These are phyloP conservation scores for Drosophila leontia DNA, from an alignment of 1,140 invertebrate genomes.

Conservation along the genomic window DNA sequence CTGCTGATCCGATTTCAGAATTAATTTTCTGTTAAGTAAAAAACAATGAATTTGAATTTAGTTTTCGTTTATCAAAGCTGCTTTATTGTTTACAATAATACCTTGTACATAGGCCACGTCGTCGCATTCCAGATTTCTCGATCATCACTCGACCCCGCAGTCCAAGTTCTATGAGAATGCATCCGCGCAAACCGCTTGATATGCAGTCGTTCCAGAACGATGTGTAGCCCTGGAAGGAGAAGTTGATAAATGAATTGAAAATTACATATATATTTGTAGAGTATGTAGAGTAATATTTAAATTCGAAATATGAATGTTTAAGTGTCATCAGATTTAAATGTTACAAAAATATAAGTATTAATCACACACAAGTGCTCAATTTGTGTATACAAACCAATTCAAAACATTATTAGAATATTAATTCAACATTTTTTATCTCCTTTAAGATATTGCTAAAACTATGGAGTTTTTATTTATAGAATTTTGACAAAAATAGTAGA, in stretches of 20 bases:
- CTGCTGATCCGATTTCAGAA: slow-evolving; percentile 91
- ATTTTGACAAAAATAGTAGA: neutral
- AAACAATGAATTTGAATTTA: slow-evolving; percentile 57
- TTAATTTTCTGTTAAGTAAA: slow-evolving; percentile 86
- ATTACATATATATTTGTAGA: no score
- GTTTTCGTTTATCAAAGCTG: neutral
- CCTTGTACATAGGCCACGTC: slow-evolving; percentile 94
- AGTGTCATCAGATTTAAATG: no score
- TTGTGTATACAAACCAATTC: neutral
- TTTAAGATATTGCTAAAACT: neutral
- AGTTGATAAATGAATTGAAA: neutral
- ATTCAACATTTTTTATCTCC: neutral
- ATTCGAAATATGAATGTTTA: no score
- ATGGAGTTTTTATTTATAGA: slow-evolving; percentile 1
- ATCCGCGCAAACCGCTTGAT: slow-evolving; percentile 98
- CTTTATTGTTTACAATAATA: slow-evolving; percentile 86
- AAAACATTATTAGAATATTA: neutral
- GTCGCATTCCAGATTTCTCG: slow-evolving; percentile 97
- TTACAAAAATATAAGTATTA: no score
- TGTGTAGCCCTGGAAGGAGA: slow-evolving; percentile 94
- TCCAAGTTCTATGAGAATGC: slow-evolving; percentile 98
- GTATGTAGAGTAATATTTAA: no score
- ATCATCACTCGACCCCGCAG: slow-evolving; percentile 97
- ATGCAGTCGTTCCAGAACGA: slow-evolving; percentile 99
- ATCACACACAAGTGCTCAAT: neutral